Percentiles rank a stretch among this genome's conserved stretches.
phyloP scores from a whole-genome alignment of 2,888 invertebrate genomes.

The Mallateleia sp. region DNA sequence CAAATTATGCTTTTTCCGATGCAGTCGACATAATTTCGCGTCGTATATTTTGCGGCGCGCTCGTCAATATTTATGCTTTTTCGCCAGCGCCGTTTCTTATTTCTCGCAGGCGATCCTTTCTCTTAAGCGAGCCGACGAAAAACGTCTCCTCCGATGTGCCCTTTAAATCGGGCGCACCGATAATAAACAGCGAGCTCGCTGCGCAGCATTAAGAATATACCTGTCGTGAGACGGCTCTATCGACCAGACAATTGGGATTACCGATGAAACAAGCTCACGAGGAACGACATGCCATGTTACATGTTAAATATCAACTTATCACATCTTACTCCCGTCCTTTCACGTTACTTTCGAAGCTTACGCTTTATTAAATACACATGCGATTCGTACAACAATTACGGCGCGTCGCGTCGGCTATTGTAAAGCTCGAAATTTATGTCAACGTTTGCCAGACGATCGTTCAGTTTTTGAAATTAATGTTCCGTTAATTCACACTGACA shows the following conservation, averaged over 20 bases:
- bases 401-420: constrained; percentile 2
- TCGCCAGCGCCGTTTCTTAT: constrained; percentile 21
- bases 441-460: not conserved
- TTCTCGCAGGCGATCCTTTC: constrained; percentile 45
- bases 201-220: constrained; percentile 84
- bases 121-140: constrained; percentile 42
- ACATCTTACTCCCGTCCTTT: constrained; percentile 26
- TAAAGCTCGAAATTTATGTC: constrained; percentile 11
- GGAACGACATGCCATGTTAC: constrained; percentile 62
- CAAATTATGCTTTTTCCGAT: not conserved
- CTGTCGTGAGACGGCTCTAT: constrained; percentile 88
- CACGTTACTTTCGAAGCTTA: constrained; percentile 20
- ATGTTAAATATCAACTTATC: constrained; percentile 70
- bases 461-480: constrained; percentile 3
- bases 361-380: constrained; percentile 37
- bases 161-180: constrained; percentile 84
- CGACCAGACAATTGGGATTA: constrained; percentile 82
- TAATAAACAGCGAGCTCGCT: constrained; percentile 81
- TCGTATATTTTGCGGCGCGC: not conserved
- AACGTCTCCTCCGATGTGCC: constrained; percentile 73
- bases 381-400: constrained; percentile 1
- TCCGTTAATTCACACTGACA: constrained; percentile 22
- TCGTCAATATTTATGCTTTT: constrained; percentile 56
- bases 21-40: constrained; percentile 16
- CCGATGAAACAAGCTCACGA: constrained; percentile 61